These are phyloP conservation scores for Holothuria leucospilota DNA, from an alignment of 53 echinoderm and acorn worm genomes.

Conservation along the genomic window DNA sequence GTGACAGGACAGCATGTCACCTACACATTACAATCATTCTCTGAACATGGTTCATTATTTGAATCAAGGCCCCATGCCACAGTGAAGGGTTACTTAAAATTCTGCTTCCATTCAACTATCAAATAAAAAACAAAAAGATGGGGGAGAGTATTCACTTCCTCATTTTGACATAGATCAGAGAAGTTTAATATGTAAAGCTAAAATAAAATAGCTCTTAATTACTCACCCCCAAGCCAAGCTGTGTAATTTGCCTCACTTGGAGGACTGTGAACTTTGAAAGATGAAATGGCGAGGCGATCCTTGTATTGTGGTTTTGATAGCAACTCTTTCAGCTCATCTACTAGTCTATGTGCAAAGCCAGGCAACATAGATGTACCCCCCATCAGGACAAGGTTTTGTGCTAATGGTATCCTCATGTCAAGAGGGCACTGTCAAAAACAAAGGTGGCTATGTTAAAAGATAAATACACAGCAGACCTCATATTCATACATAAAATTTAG, in stretches of 20 bases:
- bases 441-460: neutral
- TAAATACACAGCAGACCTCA: too few species aligned
- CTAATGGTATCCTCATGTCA: slow-evolving; percentile 76
- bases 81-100: too few species aligned
- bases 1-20: too few species aligned
- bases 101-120: too few species aligned
- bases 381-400: slow-evolving; percentile 77
- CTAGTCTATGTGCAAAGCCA: slow-evolving; percentile 84
- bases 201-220: neutral
- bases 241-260: slow-evolving; percentile 92
- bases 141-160: too few species aligned
- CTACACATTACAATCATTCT: too few species aligned
- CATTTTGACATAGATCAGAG: too few species aligned
- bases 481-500: neutral
- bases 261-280: slow-evolving; percentile 86
- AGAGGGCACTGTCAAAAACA: slow-evolving; percentile 76
- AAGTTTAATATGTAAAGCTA: neutral
- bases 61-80: too few species aligned
- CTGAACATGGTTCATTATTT: too few species aligned
- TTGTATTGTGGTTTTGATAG: slow-evolving; percentile 82
- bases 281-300: slow-evolving; percentile 68
- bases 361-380: slow-evolving; percentile 85
- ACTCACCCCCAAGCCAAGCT: slow-evolving; percentile 98
- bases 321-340: slow-evolving; percentile 77
- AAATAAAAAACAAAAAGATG: too few species aligned